A percentile compares a stretch with the other conserved stretches of the same genome.
Conservation (phyloP, 1,140 invertebrate genomes). For the Bombyx mandarina region DNA sequence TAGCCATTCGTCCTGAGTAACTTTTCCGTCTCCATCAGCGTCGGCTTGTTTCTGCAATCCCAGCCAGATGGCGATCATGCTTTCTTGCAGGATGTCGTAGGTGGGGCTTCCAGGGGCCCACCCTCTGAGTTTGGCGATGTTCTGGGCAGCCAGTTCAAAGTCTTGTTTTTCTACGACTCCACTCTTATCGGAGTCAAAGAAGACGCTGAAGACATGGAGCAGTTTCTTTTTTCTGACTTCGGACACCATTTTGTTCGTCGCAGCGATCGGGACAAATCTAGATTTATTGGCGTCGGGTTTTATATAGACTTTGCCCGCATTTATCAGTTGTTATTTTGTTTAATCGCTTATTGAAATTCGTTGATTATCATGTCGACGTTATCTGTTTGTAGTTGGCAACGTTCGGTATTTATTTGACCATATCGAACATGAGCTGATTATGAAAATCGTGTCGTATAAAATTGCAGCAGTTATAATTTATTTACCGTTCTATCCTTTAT, state of each 20-base stretch:
- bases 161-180: slow-evolving; percentile 85
- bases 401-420: no score
- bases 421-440: no score
- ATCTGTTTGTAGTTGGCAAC: slow-evolving; percentile 4
- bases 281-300: not conserved
- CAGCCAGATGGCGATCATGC: slow-evolving; percentile 84
- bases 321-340: slow-evolving; percentile 3
- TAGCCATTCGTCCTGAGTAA: slow-evolving; percentile 84
- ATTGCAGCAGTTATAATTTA: no score
- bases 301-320: slow-evolving; percentile 11
- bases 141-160: slow-evolving; percentile 82
- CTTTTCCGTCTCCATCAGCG: slow-evolving; percentile 84
- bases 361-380: slow-evolving; percentile 1
- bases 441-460: no score
- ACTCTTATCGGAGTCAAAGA: slow-evolving; percentile 86
- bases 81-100: slow-evolving; percentile 77
- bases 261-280: not conserved
- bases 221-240: slow-evolving; percentile 90
- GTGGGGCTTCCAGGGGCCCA: slow-evolving; percentile 78
- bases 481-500: no score
- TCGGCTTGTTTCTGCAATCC: slow-evolving; percentile 82
- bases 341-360: not conserved
- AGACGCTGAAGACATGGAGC: slow-evolving; percentile 85
- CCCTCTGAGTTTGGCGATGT: slow-evolving; percentile 79
- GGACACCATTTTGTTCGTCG: slow-evolving; percentile 77